Conservation (phyloP, 1,140 invertebrate species). For the Parapsyche elsis region DNA sequence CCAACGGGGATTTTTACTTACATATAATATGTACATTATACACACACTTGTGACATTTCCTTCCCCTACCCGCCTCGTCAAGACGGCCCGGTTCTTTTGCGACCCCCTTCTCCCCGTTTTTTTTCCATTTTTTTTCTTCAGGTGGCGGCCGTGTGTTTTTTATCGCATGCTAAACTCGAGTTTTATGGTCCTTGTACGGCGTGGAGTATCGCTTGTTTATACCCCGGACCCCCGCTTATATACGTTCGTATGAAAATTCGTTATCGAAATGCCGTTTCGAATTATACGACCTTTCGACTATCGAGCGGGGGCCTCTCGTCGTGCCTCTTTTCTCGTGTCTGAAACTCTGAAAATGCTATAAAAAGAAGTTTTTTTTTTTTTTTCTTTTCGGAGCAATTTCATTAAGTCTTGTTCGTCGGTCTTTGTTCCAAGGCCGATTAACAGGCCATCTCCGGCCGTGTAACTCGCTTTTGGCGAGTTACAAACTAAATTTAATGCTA, state of each 20-base stretch:
- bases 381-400: slow-evolving; percentile 10
- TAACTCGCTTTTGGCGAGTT: slow-evolving; percentile 17
- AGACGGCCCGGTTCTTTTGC: not conserved
- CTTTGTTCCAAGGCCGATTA: slow-evolving; percentile 28
- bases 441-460: slow-evolving; percentile 19
- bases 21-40: slow-evolving; percentile 6
- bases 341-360: slow-evolving; percentile 19
- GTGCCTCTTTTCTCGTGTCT: not conserved
- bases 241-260: slow-evolving; percentile 49
- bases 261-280: slow-evolving; percentile 49
- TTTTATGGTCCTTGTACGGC: slow-evolving; percentile 48
- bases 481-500: slow-evolving; percentile 13
- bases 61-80: not conserved
- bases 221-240: slow-evolving; percentile 1
- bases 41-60: not conserved
- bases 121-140: slow-evolving; percentile 39
- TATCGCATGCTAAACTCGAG: slow-evolving; percentile 53
- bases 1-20: slow-evolving; percentile 26
- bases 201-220: slow-evolving; percentile 47
- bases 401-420: slow-evolving; percentile 20
- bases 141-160: slow-evolving; percentile 49
- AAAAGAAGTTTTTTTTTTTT: slow-evolving; percentile 13
- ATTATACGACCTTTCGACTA: slow-evolving; percentile 50
- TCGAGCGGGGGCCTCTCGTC: not conserved
- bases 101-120: not conserved